phyloP scores from a whole-genome alignment of 2,113 vertebrate genomes.

The Oenanthe melanoleuca region DNA sequence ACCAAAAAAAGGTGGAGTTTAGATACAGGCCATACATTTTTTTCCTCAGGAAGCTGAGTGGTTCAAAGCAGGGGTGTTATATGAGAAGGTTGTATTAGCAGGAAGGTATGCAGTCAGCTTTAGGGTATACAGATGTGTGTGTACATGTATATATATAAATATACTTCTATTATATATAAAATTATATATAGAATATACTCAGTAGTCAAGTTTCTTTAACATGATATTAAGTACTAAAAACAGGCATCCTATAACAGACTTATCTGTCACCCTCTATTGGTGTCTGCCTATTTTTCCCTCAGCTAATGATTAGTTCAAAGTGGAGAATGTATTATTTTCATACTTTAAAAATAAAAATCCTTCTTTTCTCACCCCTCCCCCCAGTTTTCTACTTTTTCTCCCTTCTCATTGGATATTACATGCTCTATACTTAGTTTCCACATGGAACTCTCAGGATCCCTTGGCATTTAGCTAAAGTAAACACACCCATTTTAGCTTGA shows the following conservation, averaged over 20 bases:
- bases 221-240: background rate
- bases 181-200: background rate
- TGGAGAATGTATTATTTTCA: background rate
- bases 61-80: background rate
- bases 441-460: slow-evolving; percentile 29
- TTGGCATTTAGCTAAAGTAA: slow-evolving; percentile 46
- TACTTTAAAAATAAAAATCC: background rate
- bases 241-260: background rate
- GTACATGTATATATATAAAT: background rate
- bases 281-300: background rate
- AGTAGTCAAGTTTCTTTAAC: background rate
- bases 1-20: background rate
- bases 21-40: background rate
- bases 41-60: background rate
- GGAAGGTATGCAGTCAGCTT: background rate
- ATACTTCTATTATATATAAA: background rate
- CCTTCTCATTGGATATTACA: background rate
- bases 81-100: background rate
- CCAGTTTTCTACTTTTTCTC: background rate
- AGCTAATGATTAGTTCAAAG: background rate
- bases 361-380: background rate
- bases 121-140: background rate
- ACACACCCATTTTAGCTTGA: slow-evolving; percentile 41
- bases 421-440: slow-evolving; percentile 23
- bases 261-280: background rate